Percentiles rank a stretch among this genome's conserved stretches.
These are phyloP conservation scores for Emydocephalus ijimae DNA, from an alignment of 2,113 vertebrate species.

Conservation along the genomic window DNA sequence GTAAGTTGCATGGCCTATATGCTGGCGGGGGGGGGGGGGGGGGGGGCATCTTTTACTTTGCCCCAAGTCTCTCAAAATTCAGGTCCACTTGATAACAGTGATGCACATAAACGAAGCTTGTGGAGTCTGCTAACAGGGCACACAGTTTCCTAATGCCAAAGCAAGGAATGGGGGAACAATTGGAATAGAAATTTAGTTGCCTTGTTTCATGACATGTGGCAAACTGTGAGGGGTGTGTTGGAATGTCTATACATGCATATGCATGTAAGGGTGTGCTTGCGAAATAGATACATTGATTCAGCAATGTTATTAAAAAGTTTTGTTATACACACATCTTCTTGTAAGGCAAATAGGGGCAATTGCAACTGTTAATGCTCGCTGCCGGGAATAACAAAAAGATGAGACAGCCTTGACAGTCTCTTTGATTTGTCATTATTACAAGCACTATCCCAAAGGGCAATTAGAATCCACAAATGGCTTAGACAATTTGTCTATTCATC, in stretches of 20 bases:
- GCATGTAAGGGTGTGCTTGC: background rate
- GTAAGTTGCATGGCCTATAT: background rate
- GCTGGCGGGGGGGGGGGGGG: rapidly evolving
- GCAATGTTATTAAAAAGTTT: background rate
- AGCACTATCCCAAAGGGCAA: background rate
- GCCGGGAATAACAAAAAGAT: background rate
- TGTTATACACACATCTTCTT: background rate
- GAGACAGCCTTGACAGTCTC: background rate
- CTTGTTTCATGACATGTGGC: background rate
- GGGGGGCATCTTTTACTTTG: background rate
- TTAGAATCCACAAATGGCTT: background rate
- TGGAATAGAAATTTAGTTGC: background rate
- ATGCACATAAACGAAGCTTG: background rate
- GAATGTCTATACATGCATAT: background rate
- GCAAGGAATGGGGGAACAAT: background rate
- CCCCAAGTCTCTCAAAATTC: background rate
- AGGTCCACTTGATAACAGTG: background rate
- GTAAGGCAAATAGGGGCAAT: background rate
- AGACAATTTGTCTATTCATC: background rate
- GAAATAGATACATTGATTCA: background rate
- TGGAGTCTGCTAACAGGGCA: background rate
- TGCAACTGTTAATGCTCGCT: background rate
- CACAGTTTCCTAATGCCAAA: background rate
- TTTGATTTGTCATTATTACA: background rate
- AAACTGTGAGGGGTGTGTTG: background rate